Conservation (phyloP, 2,888 invertebrate species). For the Drosophila neutralis region DNA sequence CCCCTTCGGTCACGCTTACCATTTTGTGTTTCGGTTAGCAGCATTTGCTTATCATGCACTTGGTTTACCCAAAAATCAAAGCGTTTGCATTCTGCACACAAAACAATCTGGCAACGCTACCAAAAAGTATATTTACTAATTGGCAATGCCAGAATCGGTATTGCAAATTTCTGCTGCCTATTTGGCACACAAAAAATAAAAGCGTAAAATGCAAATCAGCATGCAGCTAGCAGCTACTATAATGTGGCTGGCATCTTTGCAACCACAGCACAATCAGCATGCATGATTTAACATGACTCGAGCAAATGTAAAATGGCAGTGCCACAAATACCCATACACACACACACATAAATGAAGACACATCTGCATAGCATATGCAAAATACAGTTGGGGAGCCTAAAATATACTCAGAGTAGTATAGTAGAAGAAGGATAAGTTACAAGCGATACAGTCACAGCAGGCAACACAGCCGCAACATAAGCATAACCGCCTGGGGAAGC, state of each 20-base stretch:
- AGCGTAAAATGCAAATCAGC: constrained; percentile 46
- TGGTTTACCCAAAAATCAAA: constrained; percentile 70
- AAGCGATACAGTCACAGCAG: constrained; percentile 14
- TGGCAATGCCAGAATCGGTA: constrained; percentile 23
- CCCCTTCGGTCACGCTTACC: neutral
- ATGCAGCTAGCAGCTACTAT: constrained; percentile 16
- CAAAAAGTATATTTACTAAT: constrained; percentile 37
- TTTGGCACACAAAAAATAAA: constrained; percentile 18
- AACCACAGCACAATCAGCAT: constrained; percentile 79
- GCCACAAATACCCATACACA: constrained; percentile 15
- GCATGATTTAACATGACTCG: constrained; percentile 74
- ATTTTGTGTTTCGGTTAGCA: constrained; percentile 7
- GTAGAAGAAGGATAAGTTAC: constrained; percentile 7
- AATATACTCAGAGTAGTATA: constrained; percentile 17
- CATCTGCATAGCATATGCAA: constrained; percentile 44
- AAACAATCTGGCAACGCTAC: constrained; percentile 11
- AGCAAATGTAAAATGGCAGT: constrained; percentile 57
- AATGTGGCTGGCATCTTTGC: constrained; percentile 53
- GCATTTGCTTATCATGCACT: constrained; percentile 50
- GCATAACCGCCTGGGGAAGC: constrained; percentile 59
- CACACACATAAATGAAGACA: constrained; percentile 18
- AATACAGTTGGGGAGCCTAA: constrained; percentile 49
- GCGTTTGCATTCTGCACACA: constrained; percentile 35
- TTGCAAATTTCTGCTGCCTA: constrained; percentile 16
- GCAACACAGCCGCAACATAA: constrained; percentile 42